Conservation (phyloP, 2,797 vertebrate species). For the Enteromius unitaeniatus region DNA sequence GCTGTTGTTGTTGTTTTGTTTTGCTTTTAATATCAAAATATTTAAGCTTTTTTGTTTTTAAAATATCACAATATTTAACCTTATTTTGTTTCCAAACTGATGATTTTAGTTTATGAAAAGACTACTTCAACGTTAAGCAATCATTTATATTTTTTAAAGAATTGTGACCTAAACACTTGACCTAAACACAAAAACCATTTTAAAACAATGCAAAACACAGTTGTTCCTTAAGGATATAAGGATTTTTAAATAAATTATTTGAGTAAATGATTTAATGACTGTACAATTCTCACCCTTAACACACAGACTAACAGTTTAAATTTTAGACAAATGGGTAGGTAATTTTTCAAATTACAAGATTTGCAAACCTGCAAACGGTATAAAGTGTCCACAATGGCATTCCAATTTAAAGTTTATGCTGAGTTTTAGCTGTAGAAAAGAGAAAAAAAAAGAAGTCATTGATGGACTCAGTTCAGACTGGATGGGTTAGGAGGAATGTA, state of each 20-base stretch:
- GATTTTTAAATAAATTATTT: background rate
- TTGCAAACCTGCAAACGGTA: background rate
- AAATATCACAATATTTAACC: too few species aligned
- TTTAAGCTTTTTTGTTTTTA: too few species aligned
- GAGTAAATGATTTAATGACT: background rate
- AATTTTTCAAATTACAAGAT: background rate
- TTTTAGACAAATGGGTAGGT: too few species aligned
- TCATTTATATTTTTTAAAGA: background rate
- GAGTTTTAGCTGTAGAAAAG: background rate
- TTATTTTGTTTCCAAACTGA: background rate
- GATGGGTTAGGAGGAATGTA: background rate
- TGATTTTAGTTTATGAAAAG: background rate
- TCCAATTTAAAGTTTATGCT: background rate
- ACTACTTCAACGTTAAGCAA: background rate
- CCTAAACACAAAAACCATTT: background rate
- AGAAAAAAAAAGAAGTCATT: background rate
- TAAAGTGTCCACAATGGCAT: background rate
- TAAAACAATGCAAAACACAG: background rate
- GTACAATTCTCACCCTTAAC: background rate
- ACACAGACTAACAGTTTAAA: too few species aligned
- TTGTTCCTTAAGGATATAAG: background rate
- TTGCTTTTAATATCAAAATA: background rate
- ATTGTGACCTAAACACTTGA: background rate
- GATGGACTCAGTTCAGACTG: background rate
- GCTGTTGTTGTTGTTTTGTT: background rate